phyloP scores from a whole-genome alignment of 2,797 vertebrate species.

The Picus viridis region DNA sequence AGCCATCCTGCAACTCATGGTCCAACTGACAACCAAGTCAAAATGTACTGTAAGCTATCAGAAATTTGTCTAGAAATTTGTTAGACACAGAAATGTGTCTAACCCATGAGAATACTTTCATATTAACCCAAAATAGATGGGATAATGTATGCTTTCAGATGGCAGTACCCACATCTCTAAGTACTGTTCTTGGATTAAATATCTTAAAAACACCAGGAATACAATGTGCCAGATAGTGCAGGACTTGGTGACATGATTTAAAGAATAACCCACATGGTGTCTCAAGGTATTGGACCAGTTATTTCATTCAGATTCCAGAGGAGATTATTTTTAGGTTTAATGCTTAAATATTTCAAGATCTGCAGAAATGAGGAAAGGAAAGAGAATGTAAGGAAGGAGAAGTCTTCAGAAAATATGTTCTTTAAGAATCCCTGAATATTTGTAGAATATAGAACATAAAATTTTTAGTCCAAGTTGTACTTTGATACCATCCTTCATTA shows the following conservation, averaged over 20 bases:
- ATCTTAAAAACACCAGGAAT: neutral
- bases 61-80: no score
- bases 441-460: neutral
- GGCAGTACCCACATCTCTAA: neutral
- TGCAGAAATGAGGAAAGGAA: neutral
- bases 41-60: neutral
- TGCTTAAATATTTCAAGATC: neutral
- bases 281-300: neutral
- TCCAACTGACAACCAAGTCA: neutral
- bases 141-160: neutral
- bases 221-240: neutral
- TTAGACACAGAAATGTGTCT: no score
- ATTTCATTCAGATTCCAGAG: neutral
- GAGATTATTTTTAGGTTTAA: neutral
- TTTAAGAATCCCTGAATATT: neutral
- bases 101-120: neutral
- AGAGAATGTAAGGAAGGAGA: neutral
- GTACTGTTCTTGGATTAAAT: neutral
- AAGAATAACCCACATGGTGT: neutral
- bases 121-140: neutral
- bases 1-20: neutral
- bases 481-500: neutral
- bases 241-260: neutral
- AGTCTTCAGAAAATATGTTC: neutral
- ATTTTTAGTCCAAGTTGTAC: neutral